Base-by-base conservation (phyloP, 2,113 vertebrate genomes). In the Apodemus speciosus region DNA sequence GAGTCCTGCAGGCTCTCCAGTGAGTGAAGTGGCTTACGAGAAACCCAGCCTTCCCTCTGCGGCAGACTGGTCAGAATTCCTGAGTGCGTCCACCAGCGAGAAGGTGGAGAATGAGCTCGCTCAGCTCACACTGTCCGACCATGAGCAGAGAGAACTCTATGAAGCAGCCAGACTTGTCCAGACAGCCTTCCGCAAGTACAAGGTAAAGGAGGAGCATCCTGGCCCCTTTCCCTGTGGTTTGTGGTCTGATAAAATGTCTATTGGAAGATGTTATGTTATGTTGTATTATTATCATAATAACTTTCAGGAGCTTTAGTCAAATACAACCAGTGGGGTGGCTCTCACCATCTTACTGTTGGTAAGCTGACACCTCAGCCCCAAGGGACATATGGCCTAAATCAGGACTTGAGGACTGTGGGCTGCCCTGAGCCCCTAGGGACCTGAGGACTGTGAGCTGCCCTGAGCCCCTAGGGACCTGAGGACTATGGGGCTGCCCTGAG, bases 181-280 rank as follows among this genome's bases (percentile, higher is more conserved):
- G 98, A 99, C 99, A 49, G 99, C 99, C 97, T 99, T 99, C 99
- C 99, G 99, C 98, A 99, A 99, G 97, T 99, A 99, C 96, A 99
- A 99, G 99, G 99, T 99, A 98, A 53, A 98, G 10, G 1, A 2
- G 35, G 35, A 1, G 71, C 5, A 8, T 1, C 2, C 51, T 0
- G 0, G 5, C 0, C 16, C 25, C 64, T 35, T 51, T 43, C 13
- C 43, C 38, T 18, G 85, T 25, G 80, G 25, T 27, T 43, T 60
- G 38, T 62, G 11, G 73, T 27, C 73, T 51, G 21, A 27, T 71
- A 81, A 81, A 23, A 30, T 58, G 35, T 49, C 87, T 46, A 20
- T 60, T 75, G 71, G 15, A 80, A 25, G 35, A 71, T 46, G 51
- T 85, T 60, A 25, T 25, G 13, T 53, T 43, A 38, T 4, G 10